A percentile compares a stretch with the other conserved stretches of the same genome.
These are phyloP conservation scores for Edolisoma coerulescens DNA, from an alignment of 2,113 vertebrate species.

Conservation along the genomic window DNA sequence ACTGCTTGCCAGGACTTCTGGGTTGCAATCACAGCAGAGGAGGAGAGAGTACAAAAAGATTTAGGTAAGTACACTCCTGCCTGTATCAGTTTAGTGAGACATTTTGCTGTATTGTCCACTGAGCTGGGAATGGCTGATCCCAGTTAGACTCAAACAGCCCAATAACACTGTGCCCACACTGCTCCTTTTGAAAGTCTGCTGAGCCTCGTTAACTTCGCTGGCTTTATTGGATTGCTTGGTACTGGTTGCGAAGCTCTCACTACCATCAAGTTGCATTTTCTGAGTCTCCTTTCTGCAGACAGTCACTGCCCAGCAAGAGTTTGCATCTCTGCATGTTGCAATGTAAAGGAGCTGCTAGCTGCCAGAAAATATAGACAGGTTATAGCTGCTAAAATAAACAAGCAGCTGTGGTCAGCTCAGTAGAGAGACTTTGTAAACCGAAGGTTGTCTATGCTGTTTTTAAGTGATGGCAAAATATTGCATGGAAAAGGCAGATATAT, in stretches of 20 bases:
- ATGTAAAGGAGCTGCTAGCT: not conserved
- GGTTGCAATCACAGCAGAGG: not conserved
- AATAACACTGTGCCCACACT: not conserved
- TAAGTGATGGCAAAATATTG: not conserved
- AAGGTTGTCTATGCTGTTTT: not conserved
- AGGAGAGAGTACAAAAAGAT: not conserved
- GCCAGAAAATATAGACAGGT: not conserved
- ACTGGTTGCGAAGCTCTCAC: not conserved
- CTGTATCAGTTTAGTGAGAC: not conserved
- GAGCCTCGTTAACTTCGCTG: rapidly evolving
- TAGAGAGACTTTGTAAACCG: not conserved
- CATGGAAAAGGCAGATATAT: not conserved
- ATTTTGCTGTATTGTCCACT: not conserved
- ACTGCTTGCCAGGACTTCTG: not conserved
- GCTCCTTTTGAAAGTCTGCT: not conserved
- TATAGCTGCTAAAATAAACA: not conserved
- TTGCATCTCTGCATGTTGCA: not conserved
- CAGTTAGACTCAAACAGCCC: rapidly evolving
- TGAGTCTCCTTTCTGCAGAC: not conserved
- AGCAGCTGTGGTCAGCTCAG: not conserved
- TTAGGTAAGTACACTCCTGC: not conserved
- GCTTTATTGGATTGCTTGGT: not conserved
- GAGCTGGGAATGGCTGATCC: not conserved
- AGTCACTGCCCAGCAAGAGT: not conserved
- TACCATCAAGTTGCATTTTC: not conserved